Evolutionary conservation across 2,888 invertebrate species (phyloP).

Genomic region (Ormyrus rosae): DNA sequence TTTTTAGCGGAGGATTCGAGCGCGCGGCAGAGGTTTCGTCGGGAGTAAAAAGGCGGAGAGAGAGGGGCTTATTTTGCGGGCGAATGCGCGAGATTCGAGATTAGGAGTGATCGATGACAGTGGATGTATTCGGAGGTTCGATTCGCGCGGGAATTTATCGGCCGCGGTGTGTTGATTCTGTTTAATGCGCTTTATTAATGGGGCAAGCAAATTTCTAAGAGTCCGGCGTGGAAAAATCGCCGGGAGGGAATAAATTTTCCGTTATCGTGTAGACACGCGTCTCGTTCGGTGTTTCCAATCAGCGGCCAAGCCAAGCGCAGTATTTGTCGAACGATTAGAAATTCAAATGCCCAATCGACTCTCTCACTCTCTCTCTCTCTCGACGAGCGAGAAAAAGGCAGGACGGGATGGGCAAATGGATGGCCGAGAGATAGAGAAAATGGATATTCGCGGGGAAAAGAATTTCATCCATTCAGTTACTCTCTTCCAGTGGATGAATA

Average conservation of each 20-base stretch:
- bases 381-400: not conserved
- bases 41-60: not conserved
- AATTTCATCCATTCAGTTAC: slow-evolving; percentile 15
- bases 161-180: too few species aligned
- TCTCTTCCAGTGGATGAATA: not conserved
- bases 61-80: not conserved
- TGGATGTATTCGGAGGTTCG: not conserved
- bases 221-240: too few species aligned
- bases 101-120: slow-evolving; percentile 23
- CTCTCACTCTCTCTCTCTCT: too few species aligned
- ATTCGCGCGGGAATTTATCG: not conserved
- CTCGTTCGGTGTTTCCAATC: slow-evolving; percentile 22
- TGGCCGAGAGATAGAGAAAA: not conserved
- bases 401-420: not conserved
- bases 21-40: not conserved
- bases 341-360: slow-evolving; percentile 46
- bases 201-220: too few species aligned
- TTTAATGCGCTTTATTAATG: too few species aligned
- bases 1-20: not conserved
- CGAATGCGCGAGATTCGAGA: not conserved
- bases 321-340: slow-evolving; percentile 43
- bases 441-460: slow-evolving; percentile 8
- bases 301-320: not conserved
- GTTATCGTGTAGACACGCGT: slow-evolving; percentile 9
- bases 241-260: not conserved